A percentile compares a stretch with the other conserved stretches of the same genome.
These are phyloP conservation scores for Ricordea florida DNA, from an alignment of 92 coral and sea anemone genomes.

Conservation along the genomic window DNA sequence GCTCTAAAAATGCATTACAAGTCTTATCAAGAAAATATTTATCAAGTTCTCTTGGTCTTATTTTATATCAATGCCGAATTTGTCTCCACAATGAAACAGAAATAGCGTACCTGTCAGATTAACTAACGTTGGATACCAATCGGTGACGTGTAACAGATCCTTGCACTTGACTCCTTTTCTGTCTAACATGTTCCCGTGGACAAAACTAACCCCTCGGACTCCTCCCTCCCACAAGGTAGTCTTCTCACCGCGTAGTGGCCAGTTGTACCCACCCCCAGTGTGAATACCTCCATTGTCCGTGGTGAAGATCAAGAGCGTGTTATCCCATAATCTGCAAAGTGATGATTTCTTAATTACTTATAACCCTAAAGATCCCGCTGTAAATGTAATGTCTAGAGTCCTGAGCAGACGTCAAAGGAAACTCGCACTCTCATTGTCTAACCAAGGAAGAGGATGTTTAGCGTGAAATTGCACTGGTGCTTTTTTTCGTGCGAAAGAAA, in stretches of 20 bases:
- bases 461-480: too few relatives aligned
- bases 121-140: slow-evolving; percentile 76
- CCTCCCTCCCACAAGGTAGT: slow-evolving; percentile 78
- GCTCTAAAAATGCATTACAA: too few relatives aligned
- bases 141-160: slow-evolving; percentile 67
- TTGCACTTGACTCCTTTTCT: slow-evolving; percentile 46
- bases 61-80: too few relatives aligned
- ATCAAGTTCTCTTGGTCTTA: too few relatives aligned
- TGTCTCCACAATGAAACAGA: too few relatives aligned
- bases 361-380: not conserved
- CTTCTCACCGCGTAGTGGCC: slow-evolving; percentile 76
- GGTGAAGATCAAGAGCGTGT: slow-evolving; percentile 58
- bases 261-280: slow-evolving; percentile 58
- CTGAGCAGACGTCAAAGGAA: not conserved
- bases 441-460: too few relatives aligned
- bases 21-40: too few relatives aligned
- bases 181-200: slow-evolving; percentile 61
- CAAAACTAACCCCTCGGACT: slow-evolving; percentile 70
- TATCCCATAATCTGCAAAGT: slow-evolving; percentile 59
- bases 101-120: slow-evolving; percentile 62
- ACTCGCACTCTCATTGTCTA: too few relatives aligned
- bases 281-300: slow-evolving; percentile 74
- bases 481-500: too few relatives aligned
- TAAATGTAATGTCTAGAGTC: not conserved
- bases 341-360: not conserved